Evolutionary conservation across 2,113 vertebrate genomes (phyloP).

Genomic region (Caranx ignobilis): DNA sequence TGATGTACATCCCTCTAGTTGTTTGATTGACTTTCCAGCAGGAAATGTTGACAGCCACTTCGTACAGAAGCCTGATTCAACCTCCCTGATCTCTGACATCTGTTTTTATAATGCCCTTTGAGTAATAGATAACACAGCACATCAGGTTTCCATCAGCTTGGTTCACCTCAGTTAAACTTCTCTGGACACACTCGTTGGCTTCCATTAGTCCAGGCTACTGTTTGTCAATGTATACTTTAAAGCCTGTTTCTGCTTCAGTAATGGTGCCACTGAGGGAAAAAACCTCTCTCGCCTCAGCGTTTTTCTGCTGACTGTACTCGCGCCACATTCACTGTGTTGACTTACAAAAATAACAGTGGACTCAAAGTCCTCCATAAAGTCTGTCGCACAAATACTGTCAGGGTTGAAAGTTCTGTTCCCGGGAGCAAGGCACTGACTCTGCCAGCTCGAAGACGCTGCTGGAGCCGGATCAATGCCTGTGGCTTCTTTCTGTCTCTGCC

Average conservation of each 20-base stretch:
- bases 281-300: conserved; percentile 16
- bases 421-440: conserved; percentile 22
- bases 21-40: no score
- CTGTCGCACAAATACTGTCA: conserved; percentile 23
- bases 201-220: neutral
- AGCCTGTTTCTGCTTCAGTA: conserved; percentile 5
- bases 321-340: conserved; percentile 10
- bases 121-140: neutral
- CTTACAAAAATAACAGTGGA: conserved; percentile 21
- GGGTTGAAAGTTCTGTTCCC: conserved; percentile 38
- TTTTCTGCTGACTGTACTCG: conserved; percentile 1
- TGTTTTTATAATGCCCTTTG: neutral
- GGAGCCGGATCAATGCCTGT: conserved; percentile 33
- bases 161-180: conserved; percentile 1
- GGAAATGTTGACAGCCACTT: no score
- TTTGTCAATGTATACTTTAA: neutral
- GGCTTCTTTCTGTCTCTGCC: conserved; percentile 25
- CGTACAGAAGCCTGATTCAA: no score
- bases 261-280: neutral
- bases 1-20: no score
- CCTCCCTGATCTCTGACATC: neutral
- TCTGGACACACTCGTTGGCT: neutral
- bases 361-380: neutral
- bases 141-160: neutral
- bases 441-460: conserved; percentile 33